Percentiles rank a stretch among this genome's conserved stretches.
Evolutionary conservation across 1,140 invertebrate genomes (phyloP).

Genomic region (Oncopodura yosiiana): DNA sequence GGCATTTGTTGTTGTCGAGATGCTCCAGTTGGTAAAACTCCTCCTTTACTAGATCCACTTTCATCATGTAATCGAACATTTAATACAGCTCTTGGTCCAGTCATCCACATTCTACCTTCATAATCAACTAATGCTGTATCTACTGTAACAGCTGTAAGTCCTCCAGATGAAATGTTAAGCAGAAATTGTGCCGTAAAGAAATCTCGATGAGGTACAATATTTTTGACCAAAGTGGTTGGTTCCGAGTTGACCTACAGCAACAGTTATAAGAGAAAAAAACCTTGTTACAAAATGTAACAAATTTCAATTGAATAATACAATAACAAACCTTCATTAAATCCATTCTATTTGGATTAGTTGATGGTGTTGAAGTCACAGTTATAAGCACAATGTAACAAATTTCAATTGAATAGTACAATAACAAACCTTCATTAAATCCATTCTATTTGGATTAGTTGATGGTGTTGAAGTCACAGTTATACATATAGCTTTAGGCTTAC

Average conservation of each 20-base stretch:
- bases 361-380: neutral
- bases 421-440: slow-evolving; percentile 24
- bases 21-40: neutral
- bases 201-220: slow-evolving; percentile 61
- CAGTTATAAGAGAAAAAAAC: neutral
- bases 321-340: neutral
- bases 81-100: slow-evolving; percentile 56
- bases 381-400: neutral
- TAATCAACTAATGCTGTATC: slow-evolving; percentile 63
- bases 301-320: slow-evolving; percentile 1
- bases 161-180: slow-evolving; percentile 47
- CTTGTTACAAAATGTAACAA: too few species aligned
- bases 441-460: slow-evolving; percentile 18
- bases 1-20: neutral
- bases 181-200: slow-evolving; percentile 72
- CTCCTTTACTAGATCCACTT: slow-evolving; percentile 31
- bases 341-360: neutral
- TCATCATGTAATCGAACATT: slow-evolving; percentile 63
- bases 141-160: slow-evolving; percentile 54
- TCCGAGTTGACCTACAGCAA: slow-evolving; percentile 18
- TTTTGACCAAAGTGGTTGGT: slow-evolving; percentile 21
- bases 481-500: slow-evolving; percentile 36
- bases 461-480: slow-evolving; percentile 36
- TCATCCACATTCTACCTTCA: slow-evolving; percentile 61
- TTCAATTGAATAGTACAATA: neutral